Conservation (phyloP, 2,888 invertebrate genomes). For the Lycophotia porphyrea region DNA sequence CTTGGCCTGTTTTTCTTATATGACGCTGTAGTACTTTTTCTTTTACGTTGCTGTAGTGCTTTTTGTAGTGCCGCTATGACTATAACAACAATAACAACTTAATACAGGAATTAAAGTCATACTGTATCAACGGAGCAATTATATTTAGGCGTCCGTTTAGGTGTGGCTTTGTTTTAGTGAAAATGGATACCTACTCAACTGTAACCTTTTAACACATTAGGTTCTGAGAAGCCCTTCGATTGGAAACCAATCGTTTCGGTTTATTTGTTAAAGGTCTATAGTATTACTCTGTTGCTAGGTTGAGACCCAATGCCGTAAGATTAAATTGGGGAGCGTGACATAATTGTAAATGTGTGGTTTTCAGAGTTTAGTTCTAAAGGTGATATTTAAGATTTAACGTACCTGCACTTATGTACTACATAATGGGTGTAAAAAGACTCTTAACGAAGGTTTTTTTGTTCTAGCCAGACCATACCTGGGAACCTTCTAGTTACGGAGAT, state of each 20-base stretch:
- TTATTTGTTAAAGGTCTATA: conserved; percentile 3
- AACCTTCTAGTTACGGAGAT: too few relatives aligned
- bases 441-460: too few relatives aligned
- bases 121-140: too few relatives aligned
- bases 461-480: too few relatives aligned
- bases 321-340: conserved; percentile 19
- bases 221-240: neutral
- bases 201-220: conserved; percentile 8
- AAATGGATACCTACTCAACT: neutral
- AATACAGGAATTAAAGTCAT: too few relatives aligned
- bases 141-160: neutral
- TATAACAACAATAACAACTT: too few relatives aligned
- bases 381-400: neutral
- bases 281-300: neutral
- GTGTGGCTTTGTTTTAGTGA: neutral
- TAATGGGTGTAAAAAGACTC: too few relatives aligned
- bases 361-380: neutral
- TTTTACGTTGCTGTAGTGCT: too few relatives aligned
- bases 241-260: conserved; percentile 17
- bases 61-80: too few relatives aligned
- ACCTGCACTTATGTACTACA: too few relatives aligned
- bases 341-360: conserved; percentile 2
- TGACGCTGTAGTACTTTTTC: too few relatives aligned
- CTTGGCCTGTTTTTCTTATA: too few relatives aligned
- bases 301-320: conserved; percentile 13